phyloP scores from a whole-genome alignment of 2,113 vertebrate species.

The Pleuronectes platessa region DNA sequence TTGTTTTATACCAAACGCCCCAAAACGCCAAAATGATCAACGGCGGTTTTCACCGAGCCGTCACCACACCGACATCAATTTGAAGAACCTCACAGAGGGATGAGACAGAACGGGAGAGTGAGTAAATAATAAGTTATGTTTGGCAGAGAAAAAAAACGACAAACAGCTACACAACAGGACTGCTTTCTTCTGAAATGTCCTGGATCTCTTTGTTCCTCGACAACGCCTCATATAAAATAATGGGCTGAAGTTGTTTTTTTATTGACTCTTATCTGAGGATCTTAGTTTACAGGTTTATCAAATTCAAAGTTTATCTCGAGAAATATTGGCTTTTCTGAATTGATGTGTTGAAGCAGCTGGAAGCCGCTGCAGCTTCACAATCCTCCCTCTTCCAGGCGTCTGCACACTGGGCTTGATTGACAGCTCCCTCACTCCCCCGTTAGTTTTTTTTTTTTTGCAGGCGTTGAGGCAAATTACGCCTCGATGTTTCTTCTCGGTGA shows the following conservation, averaged over 20 bases:
- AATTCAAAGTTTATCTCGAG: neutral
- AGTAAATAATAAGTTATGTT: slow-evolving; percentile 32
- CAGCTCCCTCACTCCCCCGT: neutral
- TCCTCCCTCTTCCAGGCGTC: neutral
- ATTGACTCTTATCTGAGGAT: too few species aligned
- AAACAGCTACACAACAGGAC: slow-evolving; percentile 9
- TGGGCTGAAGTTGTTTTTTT: too few species aligned
- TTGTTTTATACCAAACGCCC: slow-evolving; percentile 4
- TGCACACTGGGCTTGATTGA: neutral
- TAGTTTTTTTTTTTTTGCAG: neutral
- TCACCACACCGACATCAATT: slow-evolving; percentile 22
- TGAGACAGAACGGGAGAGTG: neutral
- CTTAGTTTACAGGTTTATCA: neutral
- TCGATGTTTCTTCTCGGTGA: neutral
- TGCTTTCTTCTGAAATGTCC: too few species aligned
- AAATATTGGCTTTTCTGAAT: neutral
- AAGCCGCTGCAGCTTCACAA: too few species aligned
- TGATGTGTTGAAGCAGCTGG: neutral
- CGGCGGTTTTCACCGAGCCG: slow-evolving; percentile 17
- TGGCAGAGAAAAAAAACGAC: slow-evolving; percentile 23
- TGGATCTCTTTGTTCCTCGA: too few species aligned
- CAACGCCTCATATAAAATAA: too few species aligned
- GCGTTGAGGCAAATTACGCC: neutral
- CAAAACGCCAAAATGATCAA: neutral
- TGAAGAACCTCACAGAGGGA: slow-evolving; percentile 2